These are phyloP conservation scores for Heliornis fulica DNA, from an alignment of 2,113 vertebrate genomes.

Conservation along the genomic window DNA sequence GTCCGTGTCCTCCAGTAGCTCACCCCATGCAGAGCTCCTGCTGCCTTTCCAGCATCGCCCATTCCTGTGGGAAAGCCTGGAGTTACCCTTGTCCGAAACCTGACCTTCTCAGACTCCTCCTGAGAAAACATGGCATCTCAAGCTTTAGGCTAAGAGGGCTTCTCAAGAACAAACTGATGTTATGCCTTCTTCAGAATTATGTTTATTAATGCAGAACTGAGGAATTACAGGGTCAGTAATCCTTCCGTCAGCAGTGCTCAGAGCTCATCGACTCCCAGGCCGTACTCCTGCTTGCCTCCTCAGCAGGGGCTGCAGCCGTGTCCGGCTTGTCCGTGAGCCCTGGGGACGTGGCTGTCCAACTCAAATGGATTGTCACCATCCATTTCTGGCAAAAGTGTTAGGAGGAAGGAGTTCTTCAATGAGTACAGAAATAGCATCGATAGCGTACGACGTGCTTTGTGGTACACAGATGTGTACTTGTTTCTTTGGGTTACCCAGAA, in stretches of 20 bases:
- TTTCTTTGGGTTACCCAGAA: slow-evolving; percentile 30
- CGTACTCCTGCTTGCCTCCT: neutral
- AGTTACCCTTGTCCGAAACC: neutral
- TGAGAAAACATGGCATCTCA: neutral
- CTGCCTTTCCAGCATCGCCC: neutral
- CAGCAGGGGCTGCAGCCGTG: neutral
- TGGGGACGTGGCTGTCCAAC: neutral
- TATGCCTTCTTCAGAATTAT: neutral
- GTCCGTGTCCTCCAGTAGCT: neutral
- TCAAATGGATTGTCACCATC: neutral
- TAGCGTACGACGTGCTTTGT: neutral
- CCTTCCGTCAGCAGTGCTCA: neutral
- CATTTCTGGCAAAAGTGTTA: neutral
- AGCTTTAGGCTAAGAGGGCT: neutral
- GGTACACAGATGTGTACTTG: slow-evolving; percentile 16
- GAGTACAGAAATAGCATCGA: neutral
- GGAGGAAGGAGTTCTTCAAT: neutral
- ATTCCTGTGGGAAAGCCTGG: neutral
- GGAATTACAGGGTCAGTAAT: neutral
- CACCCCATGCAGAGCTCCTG: neutral
- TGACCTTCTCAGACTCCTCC: neutral
- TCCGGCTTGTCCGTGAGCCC: neutral
- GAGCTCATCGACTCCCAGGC: neutral
- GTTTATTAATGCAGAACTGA: neutral
- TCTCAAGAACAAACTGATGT: neutral